phyloP scores from a whole-genome alignment of 2,888 invertebrate species.

The Choreutis nemorana region DNA sequence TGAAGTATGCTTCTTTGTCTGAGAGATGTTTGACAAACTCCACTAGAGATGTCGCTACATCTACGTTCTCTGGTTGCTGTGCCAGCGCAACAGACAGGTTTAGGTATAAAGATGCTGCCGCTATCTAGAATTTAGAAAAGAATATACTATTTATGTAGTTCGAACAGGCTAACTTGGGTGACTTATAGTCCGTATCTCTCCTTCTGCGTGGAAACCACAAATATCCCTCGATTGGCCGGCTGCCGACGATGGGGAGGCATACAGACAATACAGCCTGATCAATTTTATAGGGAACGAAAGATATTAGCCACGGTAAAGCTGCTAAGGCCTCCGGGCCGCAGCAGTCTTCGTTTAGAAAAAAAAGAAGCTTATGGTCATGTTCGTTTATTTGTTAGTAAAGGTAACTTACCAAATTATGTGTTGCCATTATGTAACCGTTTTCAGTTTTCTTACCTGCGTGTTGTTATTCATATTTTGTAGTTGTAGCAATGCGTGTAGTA shows the following conservation, averaged over 20 bases:
- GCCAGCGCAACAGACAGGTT: slow-evolving; percentile 74
- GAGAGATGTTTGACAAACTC: slow-evolving; percentile 62
- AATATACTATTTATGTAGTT: too few species aligned
- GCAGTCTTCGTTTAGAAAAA: too few species aligned
- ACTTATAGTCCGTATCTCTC: too few species aligned
- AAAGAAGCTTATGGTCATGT: too few species aligned
- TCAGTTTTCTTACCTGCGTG: slow-evolving; percentile 59
- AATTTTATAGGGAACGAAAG: too few species aligned
- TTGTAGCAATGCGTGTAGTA: slow-evolving; percentile 62
- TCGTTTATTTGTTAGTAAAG: too few species aligned
- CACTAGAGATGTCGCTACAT: slow-evolving; percentile 61
- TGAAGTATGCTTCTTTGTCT: slow-evolving; percentile 77
- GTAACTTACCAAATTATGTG: too few species aligned
- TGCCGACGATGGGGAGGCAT: neutral
- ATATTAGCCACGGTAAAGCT: too few species aligned
- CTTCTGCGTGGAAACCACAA: neutral
- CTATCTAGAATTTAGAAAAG: too few species aligned
- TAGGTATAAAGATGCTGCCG: slow-evolving; percentile 74
- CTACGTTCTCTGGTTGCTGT: slow-evolving; percentile 59
- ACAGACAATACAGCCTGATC: too few species aligned
- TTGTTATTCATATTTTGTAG: slow-evolving; percentile 66
- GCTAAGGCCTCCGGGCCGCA: too few species aligned
- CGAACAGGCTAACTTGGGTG: too few species aligned
- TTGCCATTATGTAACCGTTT: neutral
- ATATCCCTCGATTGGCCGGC: neutral